phyloP scores from a whole-genome alignment of 2,888 invertebrate genomes.

The Cephus spinipes region DNA sequence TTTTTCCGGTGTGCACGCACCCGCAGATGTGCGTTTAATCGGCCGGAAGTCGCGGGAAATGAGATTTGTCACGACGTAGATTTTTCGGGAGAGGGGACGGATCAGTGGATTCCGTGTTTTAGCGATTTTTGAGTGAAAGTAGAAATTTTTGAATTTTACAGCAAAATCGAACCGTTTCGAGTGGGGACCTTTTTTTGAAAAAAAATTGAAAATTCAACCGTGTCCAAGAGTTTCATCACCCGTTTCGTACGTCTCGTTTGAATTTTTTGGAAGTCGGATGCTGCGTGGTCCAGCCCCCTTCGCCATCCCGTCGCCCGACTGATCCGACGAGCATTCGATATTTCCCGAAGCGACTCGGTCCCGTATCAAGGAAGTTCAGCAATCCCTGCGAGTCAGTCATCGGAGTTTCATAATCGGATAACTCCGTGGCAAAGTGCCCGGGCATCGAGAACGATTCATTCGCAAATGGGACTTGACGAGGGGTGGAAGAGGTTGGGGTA shows the following conservation, averaged over 20 bases:
- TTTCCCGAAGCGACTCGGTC: not conserved
- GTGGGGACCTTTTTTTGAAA: not conserved
- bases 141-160: not conserved
- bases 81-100: not conserved
- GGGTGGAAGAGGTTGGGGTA: not conserved
- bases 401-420: not conserved
- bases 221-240: not conserved
- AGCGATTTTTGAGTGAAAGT: not conserved
- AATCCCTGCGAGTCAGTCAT: not conserved
- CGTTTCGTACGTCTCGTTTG: not conserved
- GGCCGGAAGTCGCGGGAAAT: not conserved
- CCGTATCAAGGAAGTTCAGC: not conserved
- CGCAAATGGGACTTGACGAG: not conserved
- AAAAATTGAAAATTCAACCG: not conserved
- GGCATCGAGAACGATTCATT: not conserved
- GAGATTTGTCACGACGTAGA: not conserved
- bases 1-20: not conserved
- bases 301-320: not conserved
- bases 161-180: not conserved
- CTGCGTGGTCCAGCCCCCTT: not conserved
- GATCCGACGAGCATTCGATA: not conserved
- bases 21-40: not conserved
- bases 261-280: not conserved
- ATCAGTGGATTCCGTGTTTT: not conserved
- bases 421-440: not conserved